Percentiles rank a stretch among this genome's conserved stretches.
Evolutionary conservation across 1,140 invertebrate species (phyloP).

Genomic region (Laupala kohalensis): DNA sequence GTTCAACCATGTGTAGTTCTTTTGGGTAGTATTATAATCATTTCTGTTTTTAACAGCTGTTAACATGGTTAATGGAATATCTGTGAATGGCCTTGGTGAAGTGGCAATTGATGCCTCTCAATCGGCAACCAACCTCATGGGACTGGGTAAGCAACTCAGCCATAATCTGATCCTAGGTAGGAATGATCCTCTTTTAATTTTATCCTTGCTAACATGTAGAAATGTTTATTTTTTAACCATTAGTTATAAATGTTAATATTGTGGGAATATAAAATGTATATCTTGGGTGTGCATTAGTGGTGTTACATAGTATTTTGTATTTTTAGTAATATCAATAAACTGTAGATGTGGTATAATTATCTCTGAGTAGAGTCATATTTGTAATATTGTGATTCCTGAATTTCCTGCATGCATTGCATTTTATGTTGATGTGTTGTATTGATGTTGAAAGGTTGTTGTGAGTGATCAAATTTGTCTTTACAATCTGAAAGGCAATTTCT

Average conservation of each 20-base stretch:
- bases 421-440: too few relatives aligned
- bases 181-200: background rate
- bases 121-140: slow-evolving; percentile 35
- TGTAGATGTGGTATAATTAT: too few relatives aligned
- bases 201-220: background rate
- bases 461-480: too few relatives aligned
- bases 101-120: slow-evolving; percentile 50
- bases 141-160: slow-evolving; percentile 31
- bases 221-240: background rate
- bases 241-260: background rate
- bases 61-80: slow-evolving; percentile 68
- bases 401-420: too few relatives aligned
- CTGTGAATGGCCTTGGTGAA: slow-evolving; percentile 61
- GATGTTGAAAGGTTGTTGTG: too few relatives aligned
- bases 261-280: background rate
- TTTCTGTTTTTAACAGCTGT: slow-evolving; percentile 37
- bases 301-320: background rate
- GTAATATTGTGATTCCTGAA: too few relatives aligned
- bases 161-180: slow-evolving; percentile 11
- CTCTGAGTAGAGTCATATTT: too few relatives aligned
- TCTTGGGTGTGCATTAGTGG: background rate
- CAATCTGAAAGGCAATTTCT: too few relatives aligned
- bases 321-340: too few relatives aligned
- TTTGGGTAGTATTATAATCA: too few relatives aligned
- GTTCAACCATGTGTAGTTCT: too few relatives aligned